phyloP scores from a whole-genome alignment of 1,140 invertebrate species.

The Pogonognathellus flavescens region DNA sequence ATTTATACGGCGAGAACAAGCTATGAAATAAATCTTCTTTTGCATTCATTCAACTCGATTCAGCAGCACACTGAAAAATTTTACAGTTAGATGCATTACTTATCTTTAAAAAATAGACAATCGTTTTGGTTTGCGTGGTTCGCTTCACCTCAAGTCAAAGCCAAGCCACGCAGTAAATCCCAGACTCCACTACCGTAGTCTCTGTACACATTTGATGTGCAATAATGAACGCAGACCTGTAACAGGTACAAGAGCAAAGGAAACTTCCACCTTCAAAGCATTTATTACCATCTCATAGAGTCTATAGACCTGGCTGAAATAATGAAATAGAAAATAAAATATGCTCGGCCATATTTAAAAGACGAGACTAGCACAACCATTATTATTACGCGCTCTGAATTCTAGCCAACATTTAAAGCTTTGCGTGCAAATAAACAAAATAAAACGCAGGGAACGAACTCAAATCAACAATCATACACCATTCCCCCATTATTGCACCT shows the following conservation, averaged over 20 bases:
- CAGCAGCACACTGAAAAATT: background rate
- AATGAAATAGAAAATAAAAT: slow-evolving; percentile 24
- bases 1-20: background rate
- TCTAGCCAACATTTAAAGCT: slow-evolving; percentile 11
- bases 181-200: background rate
- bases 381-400: background rate
- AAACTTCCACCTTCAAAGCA: background rate
- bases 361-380: background rate
- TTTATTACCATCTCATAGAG: background rate
- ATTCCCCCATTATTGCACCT: too few relatives aligned
- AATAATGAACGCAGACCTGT: slow-evolving; percentile 15
- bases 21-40: background rate
- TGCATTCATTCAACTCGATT: slow-evolving; percentile 16
- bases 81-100: background rate
- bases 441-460: background rate
- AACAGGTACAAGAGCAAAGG: slow-evolving; percentile 32
- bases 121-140: slow-evolving; percentile 14
- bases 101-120: slow-evolving; percentile 8
- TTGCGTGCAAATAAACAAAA: background rate
- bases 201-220: background rate
- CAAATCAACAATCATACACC: background rate
- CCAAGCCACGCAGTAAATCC: background rate
- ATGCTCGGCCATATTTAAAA: slow-evolving; percentile 35
- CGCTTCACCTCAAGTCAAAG: background rate
- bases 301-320: slow-evolving; percentile 25